Percentiles rank a stretch among this genome's conserved stretches.
Evolutionary conservation across 2,888 invertebrate species (phyloP).

Genomic region (Disparrhopalites patrizii): DNA sequence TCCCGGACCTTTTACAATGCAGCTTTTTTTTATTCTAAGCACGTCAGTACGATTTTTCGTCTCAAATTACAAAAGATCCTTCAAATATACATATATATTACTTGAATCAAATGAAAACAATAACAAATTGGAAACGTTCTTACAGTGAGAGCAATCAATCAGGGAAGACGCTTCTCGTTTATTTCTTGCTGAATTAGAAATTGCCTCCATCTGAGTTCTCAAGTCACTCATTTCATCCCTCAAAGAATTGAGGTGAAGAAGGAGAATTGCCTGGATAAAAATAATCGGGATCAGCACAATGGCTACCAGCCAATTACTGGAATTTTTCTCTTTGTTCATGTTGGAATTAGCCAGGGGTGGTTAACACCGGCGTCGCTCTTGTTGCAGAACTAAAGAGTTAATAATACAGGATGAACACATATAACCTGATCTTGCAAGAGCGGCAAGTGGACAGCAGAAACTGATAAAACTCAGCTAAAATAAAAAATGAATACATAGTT

Average conservation of each 20-base stretch:
- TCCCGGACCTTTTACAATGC: constrained; percentile 5
- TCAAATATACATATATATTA: background rate
- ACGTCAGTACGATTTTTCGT: background rate
- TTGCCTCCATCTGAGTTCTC: background rate
- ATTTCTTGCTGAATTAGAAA: background rate
- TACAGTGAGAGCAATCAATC: constrained; percentile 16
- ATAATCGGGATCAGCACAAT: background rate
- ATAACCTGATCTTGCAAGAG: too few species aligned
- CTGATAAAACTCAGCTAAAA: too few species aligned
- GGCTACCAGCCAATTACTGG: background rate
- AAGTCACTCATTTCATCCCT: constrained; percentile 3
- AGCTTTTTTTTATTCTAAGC: too few species aligned
- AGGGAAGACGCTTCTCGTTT: background rate
- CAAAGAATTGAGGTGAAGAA: background rate
- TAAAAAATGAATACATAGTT: too few species aligned
- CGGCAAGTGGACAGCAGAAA: too few species aligned
- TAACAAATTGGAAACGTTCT: background rate
- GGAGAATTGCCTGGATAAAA: background rate
- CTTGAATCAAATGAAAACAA: background rate
- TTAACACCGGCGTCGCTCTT: background rate
- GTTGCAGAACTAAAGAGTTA: background rate
- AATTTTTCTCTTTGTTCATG: constrained; percentile 10
- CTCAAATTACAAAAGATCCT: background rate
- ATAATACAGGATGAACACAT: background rate
- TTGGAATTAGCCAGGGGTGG: background rate